Percentiles rank a stretch among this genome's conserved stretches.
Evolutionary conservation across 2,888 invertebrate species (phyloP).

Genomic region (Dermolepida albohirtum): DNA sequence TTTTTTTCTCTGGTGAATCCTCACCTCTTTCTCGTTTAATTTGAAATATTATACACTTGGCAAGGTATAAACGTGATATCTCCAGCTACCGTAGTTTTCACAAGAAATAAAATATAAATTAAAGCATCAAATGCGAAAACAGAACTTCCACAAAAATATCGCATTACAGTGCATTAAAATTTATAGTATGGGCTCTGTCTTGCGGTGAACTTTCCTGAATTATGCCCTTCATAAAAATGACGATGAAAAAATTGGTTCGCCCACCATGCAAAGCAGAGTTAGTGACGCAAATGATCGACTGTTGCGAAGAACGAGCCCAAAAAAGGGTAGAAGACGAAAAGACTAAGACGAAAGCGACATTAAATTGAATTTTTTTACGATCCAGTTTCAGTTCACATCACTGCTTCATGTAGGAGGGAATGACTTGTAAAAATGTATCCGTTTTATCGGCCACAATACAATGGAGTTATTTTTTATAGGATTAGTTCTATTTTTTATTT

Average conservation of each 20-base stretch:
- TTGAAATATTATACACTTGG: not conserved
- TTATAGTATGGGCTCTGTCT: slow-evolving; percentile 5
- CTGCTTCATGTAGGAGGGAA: slow-evolving; percentile 7
- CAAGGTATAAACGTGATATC: not conserved
- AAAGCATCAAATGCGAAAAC: slow-evolving; percentile 22
- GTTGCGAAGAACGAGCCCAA: not conserved
- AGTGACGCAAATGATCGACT: slow-evolving; percentile 33
- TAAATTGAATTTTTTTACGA: slow-evolving; percentile 35
- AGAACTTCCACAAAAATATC: slow-evolving; percentile 14
- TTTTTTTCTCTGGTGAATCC: too few relatives aligned
- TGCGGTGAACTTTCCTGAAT: slow-evolving; percentile 23
- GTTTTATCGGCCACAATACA: slow-evolving; percentile 20
- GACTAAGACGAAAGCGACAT: slow-evolving; percentile 12
- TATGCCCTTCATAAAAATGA: slow-evolving; percentile 18
- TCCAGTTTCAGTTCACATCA: slow-evolving; percentile 12
- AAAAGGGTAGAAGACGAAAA: slow-evolving; percentile 17
- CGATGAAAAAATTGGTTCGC: slow-evolving; percentile 23
- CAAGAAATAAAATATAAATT: slow-evolving; percentile 3
- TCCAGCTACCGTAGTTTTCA: not conserved
- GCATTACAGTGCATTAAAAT: slow-evolving; percentile 26
- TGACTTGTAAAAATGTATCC: slow-evolving; percentile 32
- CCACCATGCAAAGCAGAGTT: slow-evolving; percentile 31
- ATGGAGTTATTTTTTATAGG: not conserved
- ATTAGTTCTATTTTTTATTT: not conserved
- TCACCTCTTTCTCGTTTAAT: too few relatives aligned